Percentiles rank a stretch among this genome's conserved stretches.
Conservation (phyloP, 2,888 invertebrate species). For the Lagria hirta region DNA sequence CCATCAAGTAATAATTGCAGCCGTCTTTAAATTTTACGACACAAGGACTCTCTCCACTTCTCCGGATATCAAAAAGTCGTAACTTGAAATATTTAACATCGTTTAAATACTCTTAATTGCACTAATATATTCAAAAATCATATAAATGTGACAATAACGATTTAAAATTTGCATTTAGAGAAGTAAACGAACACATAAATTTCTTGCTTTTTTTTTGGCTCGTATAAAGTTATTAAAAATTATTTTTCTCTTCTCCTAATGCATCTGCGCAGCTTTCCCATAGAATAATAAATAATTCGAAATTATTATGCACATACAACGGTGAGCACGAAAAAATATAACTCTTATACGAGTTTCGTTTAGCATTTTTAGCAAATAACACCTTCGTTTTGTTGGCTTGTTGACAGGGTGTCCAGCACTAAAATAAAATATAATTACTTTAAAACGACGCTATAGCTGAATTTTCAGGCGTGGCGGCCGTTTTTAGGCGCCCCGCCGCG, state of each 20-base stretch:
- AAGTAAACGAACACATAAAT: slow-evolving; percentile 29
- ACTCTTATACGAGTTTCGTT: slow-evolving; percentile 19
- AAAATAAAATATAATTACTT: slow-evolving; percentile 24
- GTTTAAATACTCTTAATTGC: slow-evolving; percentile 24
- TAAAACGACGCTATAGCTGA: slow-evolving; percentile 2
- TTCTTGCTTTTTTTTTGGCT: slow-evolving; percentile 18
- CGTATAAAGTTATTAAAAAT: slow-evolving; percentile 32
- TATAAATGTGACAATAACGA: slow-evolving; percentile 25
- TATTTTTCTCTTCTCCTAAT: slow-evolving; percentile 10
- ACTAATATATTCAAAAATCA: slow-evolving; percentile 24
- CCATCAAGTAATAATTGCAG: too few species aligned
- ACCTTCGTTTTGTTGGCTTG: slow-evolving; percentile 33
- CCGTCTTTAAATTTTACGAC: too few species aligned
- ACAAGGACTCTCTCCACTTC: too few species aligned
- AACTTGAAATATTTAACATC: slow-evolving; percentile 25
- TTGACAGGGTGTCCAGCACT: slow-evolving; percentile 30
- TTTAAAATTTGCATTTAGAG: slow-evolving; percentile 27
- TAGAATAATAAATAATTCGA: slow-evolving; percentile 12
- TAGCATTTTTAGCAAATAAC: slow-evolving; percentile 36
- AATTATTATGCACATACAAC: slow-evolving; percentile 11
- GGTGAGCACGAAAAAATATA: slow-evolving; percentile 15
- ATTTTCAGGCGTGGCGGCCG: slow-evolving; percentile 25
- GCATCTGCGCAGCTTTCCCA: slow-evolving; percentile 1
- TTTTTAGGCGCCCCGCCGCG: slow-evolving; percentile 29
- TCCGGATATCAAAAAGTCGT: slow-evolving; percentile 22